Evolutionary conservation across 2,797 vertebrate species (phyloP).

Genomic region (Hippoglossus hippoglossus): DNA sequence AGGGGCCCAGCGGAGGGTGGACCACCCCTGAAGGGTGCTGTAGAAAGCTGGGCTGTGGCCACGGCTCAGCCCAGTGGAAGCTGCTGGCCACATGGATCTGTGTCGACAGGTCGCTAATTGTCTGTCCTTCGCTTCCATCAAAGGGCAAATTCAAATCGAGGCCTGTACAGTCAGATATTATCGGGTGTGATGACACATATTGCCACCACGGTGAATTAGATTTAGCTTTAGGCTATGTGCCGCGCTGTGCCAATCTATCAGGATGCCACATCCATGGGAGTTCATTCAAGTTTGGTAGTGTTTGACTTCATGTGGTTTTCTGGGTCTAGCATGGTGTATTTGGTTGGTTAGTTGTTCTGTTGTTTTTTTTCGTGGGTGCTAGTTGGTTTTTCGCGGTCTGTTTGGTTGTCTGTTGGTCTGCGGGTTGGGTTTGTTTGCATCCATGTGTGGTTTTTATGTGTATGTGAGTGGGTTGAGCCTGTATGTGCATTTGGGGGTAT

Average conservation of each 20-base stretch:
- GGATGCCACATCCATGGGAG: slow-evolving; percentile 10
- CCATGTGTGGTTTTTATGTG: slow-evolving; percentile 61
- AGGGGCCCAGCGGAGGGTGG: slow-evolving; percentile 49
- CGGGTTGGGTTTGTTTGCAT: slow-evolving; percentile 69
- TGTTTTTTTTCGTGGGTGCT: slow-evolving; percentile 48
- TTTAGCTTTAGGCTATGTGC: slow-evolving; percentile 51
- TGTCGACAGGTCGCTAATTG: slow-evolving; percentile 60
- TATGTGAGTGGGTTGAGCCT: slow-evolving; percentile 46
- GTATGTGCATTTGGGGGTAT: slow-evolving; percentile 64
- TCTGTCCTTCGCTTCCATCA: slow-evolving; percentile 55
- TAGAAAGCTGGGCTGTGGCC: slow-evolving; percentile 23
- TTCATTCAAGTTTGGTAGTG: slow-evolving; percentile 24
- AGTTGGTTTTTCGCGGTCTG: slow-evolving; percentile 51
- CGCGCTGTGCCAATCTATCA: slow-evolving; percentile 47
- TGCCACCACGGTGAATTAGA: slow-evolving; percentile 39
- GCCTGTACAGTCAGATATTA: slow-evolving; percentile 51
- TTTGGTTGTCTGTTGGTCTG: slow-evolving; percentile 68
- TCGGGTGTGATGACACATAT: slow-evolving; percentile 52
- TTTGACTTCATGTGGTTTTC: slow-evolving; percentile 37
- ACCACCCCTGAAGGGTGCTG: slow-evolving; percentile 59
- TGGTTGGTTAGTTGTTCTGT: slow-evolving; percentile 26
- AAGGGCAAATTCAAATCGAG: slow-evolving; percentile 51
- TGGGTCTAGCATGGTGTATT: slow-evolving; percentile 38
- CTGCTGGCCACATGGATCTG: slow-evolving; percentile 60
- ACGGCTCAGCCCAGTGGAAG: slow-evolving; percentile 25